phyloP scores from a whole-genome alignment of 2,888 invertebrate genomes.

The Ichneumon xanthorius region DNA sequence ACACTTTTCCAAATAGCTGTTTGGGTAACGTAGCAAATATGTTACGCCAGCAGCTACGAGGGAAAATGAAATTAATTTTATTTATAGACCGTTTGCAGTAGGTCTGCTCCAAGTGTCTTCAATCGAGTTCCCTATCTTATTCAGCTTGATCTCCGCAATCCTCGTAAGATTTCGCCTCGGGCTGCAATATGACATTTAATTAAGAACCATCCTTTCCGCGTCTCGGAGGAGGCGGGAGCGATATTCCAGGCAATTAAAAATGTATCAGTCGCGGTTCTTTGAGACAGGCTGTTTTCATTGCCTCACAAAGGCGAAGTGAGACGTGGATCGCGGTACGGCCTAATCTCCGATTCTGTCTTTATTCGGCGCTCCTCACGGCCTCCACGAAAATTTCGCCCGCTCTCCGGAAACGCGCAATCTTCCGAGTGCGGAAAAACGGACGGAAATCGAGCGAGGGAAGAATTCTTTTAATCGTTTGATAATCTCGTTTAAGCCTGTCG shows the following conservation, averaged over 20 bases:
- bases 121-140: conserved; percentile 2
- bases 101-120: neutral
- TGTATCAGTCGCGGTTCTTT: conserved; percentile 84
- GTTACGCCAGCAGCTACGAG: no score
- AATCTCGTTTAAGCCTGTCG: conserved; percentile 82
- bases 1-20: no score
- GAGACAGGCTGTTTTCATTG: conserved; percentile 75
- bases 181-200: conserved; percentile 84
- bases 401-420: neutral
- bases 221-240: conserved; percentile 77
- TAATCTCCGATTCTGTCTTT: conserved; percentile 66
- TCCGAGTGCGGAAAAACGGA: neutral
- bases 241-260: conserved; percentile 84
- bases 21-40: no score
- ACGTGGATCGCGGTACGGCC: conserved; percentile 14
- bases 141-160: conserved; percentile 13
- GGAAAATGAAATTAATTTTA: no score
- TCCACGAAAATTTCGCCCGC: conserved; percentile 21
- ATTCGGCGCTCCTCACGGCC: neutral
- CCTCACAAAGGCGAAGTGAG: conserved; percentile 49
- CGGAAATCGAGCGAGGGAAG: conserved; percentile 2
- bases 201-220: conserved; percentile 74
- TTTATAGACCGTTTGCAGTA: no score
- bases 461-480: conserved; percentile 83
- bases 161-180: conserved; percentile 67